Evolutionary conservation across 2,888 invertebrate species (phyloP).

Genomic region (Thymelicus sylvestris): DNA sequence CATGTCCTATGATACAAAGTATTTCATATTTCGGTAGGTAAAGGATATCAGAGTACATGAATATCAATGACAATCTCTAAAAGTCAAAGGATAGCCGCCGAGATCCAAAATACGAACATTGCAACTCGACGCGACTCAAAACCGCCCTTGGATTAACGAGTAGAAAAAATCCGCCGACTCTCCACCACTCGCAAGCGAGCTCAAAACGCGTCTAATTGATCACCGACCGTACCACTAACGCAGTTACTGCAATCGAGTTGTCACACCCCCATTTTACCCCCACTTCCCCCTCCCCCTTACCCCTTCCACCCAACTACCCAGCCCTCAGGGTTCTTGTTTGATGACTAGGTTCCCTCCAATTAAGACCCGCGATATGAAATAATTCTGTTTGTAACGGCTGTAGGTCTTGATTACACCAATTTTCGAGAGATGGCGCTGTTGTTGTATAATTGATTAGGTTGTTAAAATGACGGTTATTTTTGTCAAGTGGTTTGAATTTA

Average conservation of each 20-base stretch:
- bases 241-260: slow-evolving; percentile 49
- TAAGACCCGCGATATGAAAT: slow-evolving; percentile 34
- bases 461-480: slow-evolving; percentile 10
- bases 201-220: slow-evolving; percentile 47
- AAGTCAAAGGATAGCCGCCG: no score
- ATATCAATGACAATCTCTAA: no score
- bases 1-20: no score
- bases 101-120: background rate
- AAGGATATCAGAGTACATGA: no score
- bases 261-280: background rate
- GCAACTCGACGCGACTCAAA: slow-evolving; percentile 19
- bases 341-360: slow-evolving; percentile 36
- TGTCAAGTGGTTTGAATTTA: background rate
- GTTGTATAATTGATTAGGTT: slow-evolving; percentile 12
- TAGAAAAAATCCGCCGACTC: slow-evolving; percentile 24
- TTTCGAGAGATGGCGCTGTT: slow-evolving; percentile 27
- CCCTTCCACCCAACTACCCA: slow-evolving; percentile 9
- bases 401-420: slow-evolving; percentile 30
- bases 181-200: slow-evolving; percentile 18
- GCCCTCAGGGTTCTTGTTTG: slow-evolving; percentile 34
- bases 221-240: slow-evolving; percentile 45
- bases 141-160: slow-evolving; percentile 45
- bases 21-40: no score
- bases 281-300: background rate
- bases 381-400: slow-evolving; percentile 33